Percentiles rank a stretch among this genome's conserved stretches.
Conservation (phyloP, 2,113 vertebrate species). For the Corythoichthys haematopterus region DNA sequence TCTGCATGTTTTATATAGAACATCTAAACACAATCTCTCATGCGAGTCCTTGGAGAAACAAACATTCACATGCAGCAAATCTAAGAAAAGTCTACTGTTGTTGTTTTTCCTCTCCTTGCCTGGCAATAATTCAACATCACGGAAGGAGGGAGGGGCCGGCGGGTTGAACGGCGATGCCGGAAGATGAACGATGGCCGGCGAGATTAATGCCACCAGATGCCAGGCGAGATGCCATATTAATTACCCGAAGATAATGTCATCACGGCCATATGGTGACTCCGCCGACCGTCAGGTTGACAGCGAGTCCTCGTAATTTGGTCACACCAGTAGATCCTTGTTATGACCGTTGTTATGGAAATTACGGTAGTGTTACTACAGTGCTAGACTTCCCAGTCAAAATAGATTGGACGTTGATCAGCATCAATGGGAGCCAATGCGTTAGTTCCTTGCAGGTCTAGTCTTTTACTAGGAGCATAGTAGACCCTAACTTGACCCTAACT, state of each 20-base stretch:
- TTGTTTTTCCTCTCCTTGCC: conserved; percentile 39
- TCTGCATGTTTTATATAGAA: conserved; percentile 4
- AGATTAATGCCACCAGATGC: conserved; percentile 80
- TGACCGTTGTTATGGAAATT: conserved; percentile 14
- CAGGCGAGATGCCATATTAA: conserved; percentile 78
- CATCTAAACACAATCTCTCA: conserved; percentile 1
- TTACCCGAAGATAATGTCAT: conserved; percentile 78
- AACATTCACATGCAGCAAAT: background rate
- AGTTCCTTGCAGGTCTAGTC: no score
- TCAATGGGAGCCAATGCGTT: no score
- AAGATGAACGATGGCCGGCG: conserved; percentile 64
- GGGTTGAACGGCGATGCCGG: conserved; percentile 50
- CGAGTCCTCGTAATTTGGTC: conserved; percentile 68
- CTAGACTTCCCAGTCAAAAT: no score
- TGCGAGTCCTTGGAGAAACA: background rate
- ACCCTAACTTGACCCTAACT: no score
- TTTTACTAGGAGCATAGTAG: no score
- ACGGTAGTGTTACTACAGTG: background rate
- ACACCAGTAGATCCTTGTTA: background rate
- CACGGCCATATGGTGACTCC: conserved; percentile 74
- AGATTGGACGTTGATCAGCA: no score
- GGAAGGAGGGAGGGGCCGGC: background rate
- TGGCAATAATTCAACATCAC: conserved; percentile 60
- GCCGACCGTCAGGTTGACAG: conserved; percentile 74
- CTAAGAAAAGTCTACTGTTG: background rate